phyloP scores from a whole-genome alignment of 2,888 invertebrate species.

The Neuroscelio doddi region DNA sequence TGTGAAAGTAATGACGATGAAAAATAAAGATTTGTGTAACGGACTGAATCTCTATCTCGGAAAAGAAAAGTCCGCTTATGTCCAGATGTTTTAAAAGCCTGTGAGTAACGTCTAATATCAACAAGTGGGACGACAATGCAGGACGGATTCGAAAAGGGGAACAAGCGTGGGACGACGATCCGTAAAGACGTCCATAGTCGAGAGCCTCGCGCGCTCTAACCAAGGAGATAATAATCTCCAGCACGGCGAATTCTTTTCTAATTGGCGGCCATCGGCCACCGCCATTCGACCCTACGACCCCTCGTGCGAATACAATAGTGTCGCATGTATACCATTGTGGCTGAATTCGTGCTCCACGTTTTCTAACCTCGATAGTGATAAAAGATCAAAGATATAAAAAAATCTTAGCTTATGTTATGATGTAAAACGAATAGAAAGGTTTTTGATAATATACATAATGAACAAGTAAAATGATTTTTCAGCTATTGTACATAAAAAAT shows the following conservation, averaged over 20 bases:
- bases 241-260: conserved; percentile 48
- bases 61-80: neutral
- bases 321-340: conserved; percentile 22
- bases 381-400: no score
- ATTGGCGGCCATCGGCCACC: conserved; percentile 46
- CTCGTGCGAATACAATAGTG: conserved; percentile 34
- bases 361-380: neutral
- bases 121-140: conserved; percentile 54
- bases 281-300: conserved; percentile 43
- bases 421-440: no score
- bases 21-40: neutral
- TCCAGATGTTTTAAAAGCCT: conserved; percentile 13
- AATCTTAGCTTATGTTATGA: conserved; percentile 20
- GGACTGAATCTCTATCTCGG: neutral
- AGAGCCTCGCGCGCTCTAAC: conserved; percentile 40
- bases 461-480: no score
- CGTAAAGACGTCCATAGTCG: conserved; percentile 50
- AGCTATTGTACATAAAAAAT: no score
- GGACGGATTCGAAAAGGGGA: conserved; percentile 43
- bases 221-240: conserved; percentile 50
- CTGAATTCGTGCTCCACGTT: neutral
- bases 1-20: neutral
- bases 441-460: no score
- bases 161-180: conserved; percentile 42
- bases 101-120: conserved; percentile 50